Evolutionary conservation across 2,888 invertebrate species (phyloP).

Genomic region (Xanthia togata): DNA sequence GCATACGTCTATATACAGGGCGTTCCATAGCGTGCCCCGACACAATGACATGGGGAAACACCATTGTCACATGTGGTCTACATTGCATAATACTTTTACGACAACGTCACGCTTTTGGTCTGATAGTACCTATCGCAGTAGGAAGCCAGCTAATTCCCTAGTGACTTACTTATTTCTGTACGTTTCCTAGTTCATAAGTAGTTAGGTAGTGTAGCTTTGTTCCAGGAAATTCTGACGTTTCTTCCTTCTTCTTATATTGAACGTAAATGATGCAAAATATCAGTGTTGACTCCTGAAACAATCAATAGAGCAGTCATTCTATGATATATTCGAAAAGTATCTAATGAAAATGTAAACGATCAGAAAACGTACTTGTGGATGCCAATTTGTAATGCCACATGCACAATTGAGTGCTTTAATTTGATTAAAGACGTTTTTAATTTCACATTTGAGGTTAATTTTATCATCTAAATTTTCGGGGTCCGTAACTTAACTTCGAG

Average conservation of each 20-base stretch:
- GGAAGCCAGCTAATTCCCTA: slow-evolving; percentile 72
- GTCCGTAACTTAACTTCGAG: too few species aligned
- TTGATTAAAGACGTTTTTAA: not conserved
- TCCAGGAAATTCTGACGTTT: slow-evolving; percentile 5
- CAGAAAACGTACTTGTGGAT: not conserved
- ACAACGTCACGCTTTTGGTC: slow-evolving; percentile 74
- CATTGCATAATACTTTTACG: slow-evolving; percentile 81
- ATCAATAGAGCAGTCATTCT: not conserved
- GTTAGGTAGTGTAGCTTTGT: not conserved
- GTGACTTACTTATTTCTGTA: slow-evolving; percentile 56
- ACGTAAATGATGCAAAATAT: not conserved
- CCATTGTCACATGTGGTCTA: slow-evolving; percentile 77
- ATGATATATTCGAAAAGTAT: not conserved
- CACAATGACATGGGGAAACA: slow-evolving; percentile 88
- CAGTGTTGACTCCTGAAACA: not conserved
- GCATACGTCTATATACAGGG: slow-evolving; percentile 83
- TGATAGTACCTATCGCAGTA: slow-evolving; percentile 78
- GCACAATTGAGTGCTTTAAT: not conserved
- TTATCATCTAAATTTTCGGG: not conserved
- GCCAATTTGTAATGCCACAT: too few species aligned
- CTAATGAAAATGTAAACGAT: not conserved
- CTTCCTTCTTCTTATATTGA: not conserved
- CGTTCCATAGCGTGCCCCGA: slow-evolving; percentile 84
- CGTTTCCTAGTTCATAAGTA: slow-evolving; percentile 46
- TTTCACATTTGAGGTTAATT: too few species aligned